Conservation (phyloP, 2,888 invertebrate genomes). For the Augiades crinisus region DNA sequence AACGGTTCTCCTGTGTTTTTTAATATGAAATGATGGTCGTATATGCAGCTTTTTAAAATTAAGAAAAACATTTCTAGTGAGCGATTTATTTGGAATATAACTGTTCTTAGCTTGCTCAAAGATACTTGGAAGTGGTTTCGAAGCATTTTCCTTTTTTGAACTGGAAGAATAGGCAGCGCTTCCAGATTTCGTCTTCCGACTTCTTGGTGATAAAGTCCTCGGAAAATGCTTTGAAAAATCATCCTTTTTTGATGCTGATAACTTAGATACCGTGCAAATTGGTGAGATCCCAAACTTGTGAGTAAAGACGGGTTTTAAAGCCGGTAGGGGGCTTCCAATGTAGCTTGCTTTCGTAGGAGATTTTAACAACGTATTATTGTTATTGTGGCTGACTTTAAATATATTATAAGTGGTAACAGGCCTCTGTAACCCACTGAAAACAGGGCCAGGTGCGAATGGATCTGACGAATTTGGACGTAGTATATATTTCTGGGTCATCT, state of each 20-base stretch:
- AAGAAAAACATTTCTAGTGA: constrained; percentile 71
- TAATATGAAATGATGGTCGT: constrained; percentile 70
- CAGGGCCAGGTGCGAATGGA: constrained; percentile 76
- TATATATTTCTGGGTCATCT: constrained; percentile 60
- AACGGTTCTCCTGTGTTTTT: constrained; percentile 80
- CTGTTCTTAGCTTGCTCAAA: constrained; percentile 72
- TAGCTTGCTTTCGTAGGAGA: constrained; percentile 58
- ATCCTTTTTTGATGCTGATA: constrained; percentile 52
- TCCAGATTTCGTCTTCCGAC: constrained; percentile 54
- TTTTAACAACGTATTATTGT: constrained; percentile 68
- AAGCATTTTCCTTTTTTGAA: constrained; percentile 56
- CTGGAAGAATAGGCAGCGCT: constrained; percentile 34
- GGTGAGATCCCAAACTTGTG: constrained; percentile 75
- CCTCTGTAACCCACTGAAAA: constrained; percentile 72
- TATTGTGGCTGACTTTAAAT: constrained; percentile 72
- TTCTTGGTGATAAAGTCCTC: constrained; percentile 60
- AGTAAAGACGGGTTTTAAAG: constrained; percentile 65
- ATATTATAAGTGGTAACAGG: constrained; percentile 70
- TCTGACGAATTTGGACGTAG: constrained; percentile 64
- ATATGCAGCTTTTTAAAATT: constrained; percentile 70
- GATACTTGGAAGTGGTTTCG: constrained; percentile 59
- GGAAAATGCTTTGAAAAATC: constrained; percentile 48
- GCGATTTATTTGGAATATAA: constrained; percentile 69
- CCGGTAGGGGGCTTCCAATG: constrained; percentile 57
- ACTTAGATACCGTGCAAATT: constrained; percentile 53